These are phyloP conservation scores for Hoplias malabaricus DNA, from an alignment of 2,113 vertebrate species.

Conservation along the genomic window DNA sequence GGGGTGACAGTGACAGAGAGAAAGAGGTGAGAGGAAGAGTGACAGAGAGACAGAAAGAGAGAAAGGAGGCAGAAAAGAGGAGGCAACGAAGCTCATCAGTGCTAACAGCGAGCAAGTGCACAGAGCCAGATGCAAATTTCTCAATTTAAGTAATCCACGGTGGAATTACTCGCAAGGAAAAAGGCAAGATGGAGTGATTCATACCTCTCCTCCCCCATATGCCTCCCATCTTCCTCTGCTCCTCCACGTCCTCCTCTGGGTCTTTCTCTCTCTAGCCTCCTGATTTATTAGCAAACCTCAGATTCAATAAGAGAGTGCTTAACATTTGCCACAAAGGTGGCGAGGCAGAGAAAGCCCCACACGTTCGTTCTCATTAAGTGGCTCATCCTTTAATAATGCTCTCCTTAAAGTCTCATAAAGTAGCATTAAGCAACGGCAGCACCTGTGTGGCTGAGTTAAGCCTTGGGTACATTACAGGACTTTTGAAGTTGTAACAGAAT, in stretches of 20 bases:
- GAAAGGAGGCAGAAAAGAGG: constrained; percentile 1
- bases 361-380: neutral
- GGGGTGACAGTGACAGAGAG: constrained; percentile 22
- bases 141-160: constrained; percentile 63
- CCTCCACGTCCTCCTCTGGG: constrained; percentile 11
- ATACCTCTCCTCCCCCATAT: constrained; percentile 39
- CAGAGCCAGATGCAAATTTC: constrained; percentile 67
- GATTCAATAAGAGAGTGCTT: constrained; percentile 73
- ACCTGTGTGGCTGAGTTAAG: neutral
- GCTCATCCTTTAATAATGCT: neutral
- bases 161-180: constrained; percentile 59
- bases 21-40: too few relatives aligned
- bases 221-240: constrained; percentile 46
- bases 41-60: constrained; percentile 44
- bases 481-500: too few relatives aligned
- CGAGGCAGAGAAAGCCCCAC: neutral
- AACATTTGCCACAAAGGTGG: constrained; percentile 59
- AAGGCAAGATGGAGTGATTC: constrained; percentile 64
- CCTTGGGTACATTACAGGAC: too few relatives aligned
- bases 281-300: constrained; percentile 75
- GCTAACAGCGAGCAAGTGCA: constrained; percentile 69
- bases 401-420: neutral
- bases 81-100: constrained; percentile 61
- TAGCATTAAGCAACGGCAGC: neutral
- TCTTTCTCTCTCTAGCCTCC: constrained; percentile 29